Conservation (phyloP, 2,797 vertebrate genomes). For the Propithecus perrieri region DNA sequence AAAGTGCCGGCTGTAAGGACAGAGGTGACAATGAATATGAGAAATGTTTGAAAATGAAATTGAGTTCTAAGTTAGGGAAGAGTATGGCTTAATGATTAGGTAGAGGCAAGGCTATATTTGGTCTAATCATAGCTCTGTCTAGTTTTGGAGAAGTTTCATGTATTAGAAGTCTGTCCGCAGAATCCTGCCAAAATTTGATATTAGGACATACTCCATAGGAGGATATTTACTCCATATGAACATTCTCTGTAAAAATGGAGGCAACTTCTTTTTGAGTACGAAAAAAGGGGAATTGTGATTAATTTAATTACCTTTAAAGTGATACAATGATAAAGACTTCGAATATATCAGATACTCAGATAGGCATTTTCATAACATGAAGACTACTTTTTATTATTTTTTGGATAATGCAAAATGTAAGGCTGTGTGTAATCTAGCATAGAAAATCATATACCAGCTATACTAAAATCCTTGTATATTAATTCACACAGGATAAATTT, state of each 20-base stretch:
- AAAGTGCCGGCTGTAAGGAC: not conserved
- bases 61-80: not conserved
- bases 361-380: not conserved
- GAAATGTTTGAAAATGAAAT: not conserved
- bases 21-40: not conserved
- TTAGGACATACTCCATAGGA: not conserved
- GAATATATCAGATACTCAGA: not conserved
- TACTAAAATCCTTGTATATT: not conserved
- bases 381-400: not conserved
- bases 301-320: not conserved
- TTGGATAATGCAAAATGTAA: not conserved
- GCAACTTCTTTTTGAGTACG: not conserved
- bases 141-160: not conserved
- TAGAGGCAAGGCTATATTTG: not conserved
- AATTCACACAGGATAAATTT: not conserved
- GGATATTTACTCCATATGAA: not conserved
- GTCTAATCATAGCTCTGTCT: not conserved
- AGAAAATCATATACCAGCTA: not conserved
- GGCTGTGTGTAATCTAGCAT: not conserved
- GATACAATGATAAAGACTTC: not conserved
- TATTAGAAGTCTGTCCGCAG: not conserved
- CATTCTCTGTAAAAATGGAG: not conserved
- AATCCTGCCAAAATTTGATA: not conserved
- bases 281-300: not conserved
- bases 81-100: not conserved